Base-by-base conservation (phyloP, 2,888 invertebrate genomes). In the Acanthopleura granulata region DNA sequence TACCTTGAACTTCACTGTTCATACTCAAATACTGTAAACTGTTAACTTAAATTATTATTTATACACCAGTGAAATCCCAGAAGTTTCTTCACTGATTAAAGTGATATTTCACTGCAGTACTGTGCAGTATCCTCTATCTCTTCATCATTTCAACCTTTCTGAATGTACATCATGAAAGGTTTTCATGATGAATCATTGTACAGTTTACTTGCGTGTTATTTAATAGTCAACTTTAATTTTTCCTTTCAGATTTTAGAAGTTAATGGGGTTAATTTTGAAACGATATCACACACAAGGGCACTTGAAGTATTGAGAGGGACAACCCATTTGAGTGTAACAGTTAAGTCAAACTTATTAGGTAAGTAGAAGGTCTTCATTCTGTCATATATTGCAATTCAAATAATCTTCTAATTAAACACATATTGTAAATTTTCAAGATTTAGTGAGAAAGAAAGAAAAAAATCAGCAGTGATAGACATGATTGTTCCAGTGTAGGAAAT, bases 251-350 rank as follows among this genome's bases (percentile, higher is more conserved):
- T 99, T 79, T 92, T 99, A 82, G 98, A 98, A 92, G 98, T 99
- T 0, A 99, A 99, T 91, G 97, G 98, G 49, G 97, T 98, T 90
- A 97, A 96, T 87, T 97, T 99, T 90, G 95, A 96, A 87, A 96
- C 97, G 91, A 96, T 99, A 72, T 95, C 95, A 84, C 95, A 96
- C 90, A 94, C 95, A 71, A 94, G 95, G 88, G 98, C 99, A 15
- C 93, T 98, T 91, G 98, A 99, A 91, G 94, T 98, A 79, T 93
- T 99, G 22, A 94, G 95, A 81, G 95, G 96, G 77, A 96, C 97
- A 72, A 99, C 98, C 72, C 99, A 99, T 92, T 92, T 99, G 78
- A 96, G 97, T 90, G 95, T 99, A 83, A 96, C 97, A 75, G 97
- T 99, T 73, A 98, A 98, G 92, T 98, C 97, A 87, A 99, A 99